phyloP scores from a whole-genome alignment of 2,113 vertebrate genomes.

The Pseudopodoces humilis region DNA sequence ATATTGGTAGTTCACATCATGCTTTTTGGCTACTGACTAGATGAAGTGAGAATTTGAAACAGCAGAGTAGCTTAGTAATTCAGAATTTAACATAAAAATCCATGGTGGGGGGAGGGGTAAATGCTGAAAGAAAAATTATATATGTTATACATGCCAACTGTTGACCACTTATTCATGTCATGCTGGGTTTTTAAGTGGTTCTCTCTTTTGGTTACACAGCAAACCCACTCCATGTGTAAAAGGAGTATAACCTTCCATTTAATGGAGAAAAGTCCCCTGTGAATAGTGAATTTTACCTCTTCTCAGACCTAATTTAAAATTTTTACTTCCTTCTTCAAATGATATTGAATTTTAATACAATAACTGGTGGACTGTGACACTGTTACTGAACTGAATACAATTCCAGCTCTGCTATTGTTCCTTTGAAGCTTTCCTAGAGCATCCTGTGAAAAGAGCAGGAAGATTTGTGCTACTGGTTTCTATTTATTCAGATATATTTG shows the following conservation, averaged over 20 bases:
- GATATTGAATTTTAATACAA: not conserved
- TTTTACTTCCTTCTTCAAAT: not conserved
- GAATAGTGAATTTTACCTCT: not conserved
- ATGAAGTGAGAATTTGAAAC: slow-evolving; percentile 53
- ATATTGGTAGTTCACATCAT: not conserved
- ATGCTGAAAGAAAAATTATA: not conserved
- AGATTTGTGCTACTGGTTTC: not conserved
- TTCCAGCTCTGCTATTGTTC: not conserved
- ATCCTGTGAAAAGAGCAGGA: not conserved
- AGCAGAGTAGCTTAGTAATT: not conserved
- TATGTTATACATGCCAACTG: not conserved
- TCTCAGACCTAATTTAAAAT: not conserved
- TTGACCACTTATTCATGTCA: not conserved
- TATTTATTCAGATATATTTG: not conserved
- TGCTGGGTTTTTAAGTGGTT: not conserved
- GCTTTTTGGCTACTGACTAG: not conserved
- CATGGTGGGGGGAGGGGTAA: not conserved
- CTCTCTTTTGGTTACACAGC: not conserved
- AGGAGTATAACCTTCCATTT: not conserved
- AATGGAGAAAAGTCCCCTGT: not conserved
- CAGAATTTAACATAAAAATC: not conserved
- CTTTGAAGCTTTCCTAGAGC: not conserved
- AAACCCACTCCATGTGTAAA: not conserved
- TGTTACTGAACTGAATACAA: not conserved
- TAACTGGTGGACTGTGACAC: not conserved